These are phyloP conservation scores for Eufriesea mexicana DNA, from an alignment of 1,140 invertebrate species.

Conservation along the genomic window DNA sequence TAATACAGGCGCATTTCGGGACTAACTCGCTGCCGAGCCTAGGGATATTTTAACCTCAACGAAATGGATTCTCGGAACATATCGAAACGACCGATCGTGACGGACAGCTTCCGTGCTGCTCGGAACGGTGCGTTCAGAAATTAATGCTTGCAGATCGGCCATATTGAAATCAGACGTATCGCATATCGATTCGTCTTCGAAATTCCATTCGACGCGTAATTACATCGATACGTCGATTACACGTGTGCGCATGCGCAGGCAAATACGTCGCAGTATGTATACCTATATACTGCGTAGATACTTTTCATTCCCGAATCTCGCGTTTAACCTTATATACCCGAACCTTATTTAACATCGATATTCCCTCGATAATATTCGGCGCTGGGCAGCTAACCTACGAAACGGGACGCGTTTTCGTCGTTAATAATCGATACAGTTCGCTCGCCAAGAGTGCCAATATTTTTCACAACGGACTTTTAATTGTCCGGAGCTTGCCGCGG, in stretches of 20 bases:
- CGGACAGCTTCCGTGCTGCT: conserved; percentile 49
- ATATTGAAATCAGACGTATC: conserved; percentile 11
- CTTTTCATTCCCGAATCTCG: too few species aligned
- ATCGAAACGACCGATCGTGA: conserved; percentile 48
- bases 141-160: conserved; percentile 21
- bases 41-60: conserved; percentile 42
- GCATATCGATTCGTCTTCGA: not conserved
- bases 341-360: conserved; percentile 14
- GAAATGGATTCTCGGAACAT: conserved; percentile 54
- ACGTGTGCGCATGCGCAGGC: not conserved
- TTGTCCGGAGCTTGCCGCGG: conserved; percentile 9
- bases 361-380: not conserved
- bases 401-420: conserved; percentile 8
- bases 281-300: not conserved
- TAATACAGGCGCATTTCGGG: conserved; percentile 56
- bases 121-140: conserved; percentile 33
- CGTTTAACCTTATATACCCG: not conserved
- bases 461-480: conserved; percentile 35
- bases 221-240: conserved; percentile 14
- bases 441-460: conserved; percentile 29
- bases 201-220: not conserved
- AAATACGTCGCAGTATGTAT: not conserved
- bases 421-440: conserved; percentile 26
- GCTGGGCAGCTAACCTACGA: not conserved
- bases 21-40: not conserved